phyloP scores from a whole-genome alignment of 2,797 vertebrate genomes.

The Remorina albescens region DNA sequence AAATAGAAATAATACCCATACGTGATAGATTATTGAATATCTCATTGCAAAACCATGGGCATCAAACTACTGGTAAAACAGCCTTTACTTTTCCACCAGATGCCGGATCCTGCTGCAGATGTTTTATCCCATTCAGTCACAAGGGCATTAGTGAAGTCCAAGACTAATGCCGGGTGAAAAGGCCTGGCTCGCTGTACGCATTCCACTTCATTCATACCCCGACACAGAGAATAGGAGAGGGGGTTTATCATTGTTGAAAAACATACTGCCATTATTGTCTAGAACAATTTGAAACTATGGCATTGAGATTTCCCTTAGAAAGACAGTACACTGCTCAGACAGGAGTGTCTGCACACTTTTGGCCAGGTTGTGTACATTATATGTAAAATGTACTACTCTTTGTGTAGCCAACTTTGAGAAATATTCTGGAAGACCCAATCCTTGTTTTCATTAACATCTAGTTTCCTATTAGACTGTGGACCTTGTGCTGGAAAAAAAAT shows the following conservation, averaged over 20 bases:
- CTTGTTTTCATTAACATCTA: background rate
- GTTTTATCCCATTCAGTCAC: background rate
- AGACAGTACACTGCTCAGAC: too few species aligned
- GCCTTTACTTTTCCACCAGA: constrained; percentile 1
- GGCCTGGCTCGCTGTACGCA: background rate
- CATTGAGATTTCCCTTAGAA: background rate
- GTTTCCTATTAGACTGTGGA: too few species aligned
- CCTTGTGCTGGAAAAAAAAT: background rate
- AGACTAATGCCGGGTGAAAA: background rate
- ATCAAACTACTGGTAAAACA: background rate
- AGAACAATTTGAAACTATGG: background rate
- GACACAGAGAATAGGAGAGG: background rate
- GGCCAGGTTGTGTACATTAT: background rate
- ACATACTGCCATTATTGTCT: background rate
- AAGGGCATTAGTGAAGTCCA: background rate
- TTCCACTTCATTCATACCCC: background rate
- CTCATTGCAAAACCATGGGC: background rate
- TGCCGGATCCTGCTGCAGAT: background rate
- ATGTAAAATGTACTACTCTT: background rate
- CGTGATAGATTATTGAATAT: background rate
- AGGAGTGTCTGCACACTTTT: background rate
- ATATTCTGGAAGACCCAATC: background rate
- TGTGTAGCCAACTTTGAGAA: constrained; percentile 4
- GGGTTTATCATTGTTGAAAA: background rate
- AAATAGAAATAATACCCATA: background rate